Base-by-base conservation (phyloP, 2,888 invertebrate species). In the Amphipyra tragopoginis region DNA sequence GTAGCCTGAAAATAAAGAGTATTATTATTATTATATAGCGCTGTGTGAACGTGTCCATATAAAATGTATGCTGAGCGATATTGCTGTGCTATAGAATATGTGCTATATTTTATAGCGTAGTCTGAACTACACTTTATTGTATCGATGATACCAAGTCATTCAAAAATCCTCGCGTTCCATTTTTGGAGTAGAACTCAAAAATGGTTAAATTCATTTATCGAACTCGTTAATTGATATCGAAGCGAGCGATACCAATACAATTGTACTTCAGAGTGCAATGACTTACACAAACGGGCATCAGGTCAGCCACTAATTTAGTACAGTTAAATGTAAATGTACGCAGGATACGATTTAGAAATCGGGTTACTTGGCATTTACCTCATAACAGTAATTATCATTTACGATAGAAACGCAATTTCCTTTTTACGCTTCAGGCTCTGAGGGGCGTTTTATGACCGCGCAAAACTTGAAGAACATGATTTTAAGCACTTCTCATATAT, bases 371-470 rank as follows among this genome's bases (percentile, higher is more conserved):
- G 75, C 72, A 74, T 82, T 82, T 74, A 75, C 79, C 81, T 78
- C 78, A 81, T 75, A 74, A 78, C 77, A 75, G 79, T 86, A 86
- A 89, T 89, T 86, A 86, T 80, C 71, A 81, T 85, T 85, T 83
- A 84, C 80, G 83, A 82, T 85, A 79, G 82, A 82, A 84, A 83
- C 77, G 82, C 82, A 86, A 88, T 88, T 88, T 88, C 83, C 86
- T 82, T 84, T 83, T 82, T 75, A 79, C 70, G 70, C 74, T 71
- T 44, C 56, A 44, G 65, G 76, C 72, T 74, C 38, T 52, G 13
- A 60, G 56, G 72, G 72, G 72, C 79, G 70, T 80, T 76, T 81
- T 76, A 77, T 75, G 60, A 50, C 53, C 52, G 26, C 39, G 64
- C 62, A 51, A 50, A 72, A 74, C 74, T 72, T 58, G 72, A 66